A percentile compares a stretch with the other conserved stretches of the same genome.
Conservation (phyloP, 2,888 invertebrate genomes). For the Meiosimyza platycephala region DNA sequence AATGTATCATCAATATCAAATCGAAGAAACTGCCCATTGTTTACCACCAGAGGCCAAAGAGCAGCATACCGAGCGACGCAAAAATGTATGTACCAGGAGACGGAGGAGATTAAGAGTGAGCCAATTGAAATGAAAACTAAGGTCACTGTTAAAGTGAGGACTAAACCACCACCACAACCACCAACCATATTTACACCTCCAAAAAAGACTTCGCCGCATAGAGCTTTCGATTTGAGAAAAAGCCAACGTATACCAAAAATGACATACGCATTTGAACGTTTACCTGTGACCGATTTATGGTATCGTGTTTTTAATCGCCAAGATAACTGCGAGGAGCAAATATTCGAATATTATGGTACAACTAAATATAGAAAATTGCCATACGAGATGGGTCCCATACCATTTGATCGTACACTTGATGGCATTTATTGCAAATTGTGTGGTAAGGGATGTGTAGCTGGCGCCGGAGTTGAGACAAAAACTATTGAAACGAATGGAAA, state of each 20-base stretch:
- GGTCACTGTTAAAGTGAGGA: slow-evolving; percentile 6
- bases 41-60: slow-evolving; percentile 1
- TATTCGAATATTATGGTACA: slow-evolving; percentile 69
- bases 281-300: slow-evolving; percentile 82
- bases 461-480: slow-evolving; percentile 59
- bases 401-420: slow-evolving; percentile 69
- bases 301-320: slow-evolving; percentile 82
- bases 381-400: slow-evolving; percentile 78
- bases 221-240: slow-evolving; percentile 55
- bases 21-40: neutral
- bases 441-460: slow-evolving; percentile 66
- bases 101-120: neutral
- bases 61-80: neutral
- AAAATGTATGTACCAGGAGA: neutral
- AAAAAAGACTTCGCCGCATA: slow-evolving; percentile 34
- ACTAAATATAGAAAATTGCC: slow-evolving; percentile 71
- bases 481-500: slow-evolving; percentile 20
- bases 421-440: slow-evolving; percentile 68
- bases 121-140: neutral
- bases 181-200: no score
- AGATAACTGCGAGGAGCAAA: slow-evolving; percentile 76
- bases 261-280: slow-evolving; percentile 73
- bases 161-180: neutral
- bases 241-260: slow-evolving; percentile 55
- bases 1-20: neutral